A percentile compares a stretch with the other conserved stretches of the same genome.
These are phyloP conservation scores for Gymnothorax javanicus DNA, from an alignment of 2,797 vertebrate genomes.

Conservation along the genomic window DNA sequence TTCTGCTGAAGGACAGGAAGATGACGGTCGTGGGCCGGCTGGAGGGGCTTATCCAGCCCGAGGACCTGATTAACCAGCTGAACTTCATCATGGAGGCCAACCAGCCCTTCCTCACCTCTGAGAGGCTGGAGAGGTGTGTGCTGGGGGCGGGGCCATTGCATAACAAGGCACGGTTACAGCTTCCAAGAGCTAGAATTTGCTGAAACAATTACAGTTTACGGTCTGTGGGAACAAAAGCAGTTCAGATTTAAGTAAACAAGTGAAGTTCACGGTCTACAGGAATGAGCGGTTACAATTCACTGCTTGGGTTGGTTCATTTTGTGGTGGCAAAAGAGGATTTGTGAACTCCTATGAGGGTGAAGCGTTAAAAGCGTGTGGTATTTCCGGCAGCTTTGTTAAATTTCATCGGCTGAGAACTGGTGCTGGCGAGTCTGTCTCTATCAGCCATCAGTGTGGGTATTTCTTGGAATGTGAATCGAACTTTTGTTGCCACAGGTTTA, in stretches of 20 bases:
- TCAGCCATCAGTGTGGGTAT: not conserved
- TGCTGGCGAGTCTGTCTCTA: not conserved
- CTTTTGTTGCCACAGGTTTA: not conserved
- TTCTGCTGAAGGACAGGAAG: constrained; percentile 95
- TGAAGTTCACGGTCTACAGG: not conserved
- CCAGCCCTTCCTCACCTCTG: constrained; percentile 93
- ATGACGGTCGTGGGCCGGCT: constrained; percentile 97
- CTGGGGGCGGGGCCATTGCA: not conserved
- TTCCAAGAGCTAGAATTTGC: not conserved
- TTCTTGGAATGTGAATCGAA: not conserved
- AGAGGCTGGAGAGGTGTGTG: constrained; percentile 89
- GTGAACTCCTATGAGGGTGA: not conserved
- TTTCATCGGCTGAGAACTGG: not conserved
- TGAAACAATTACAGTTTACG: no score
- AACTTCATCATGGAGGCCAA: constrained; percentile 98
- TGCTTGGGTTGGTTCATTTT: not conserved
- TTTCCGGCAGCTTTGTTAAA: no score
- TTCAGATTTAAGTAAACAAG: not conserved
- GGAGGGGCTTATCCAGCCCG: constrained; percentile 94
- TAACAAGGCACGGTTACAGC: not conserved
- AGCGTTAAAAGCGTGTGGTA: not conserved
- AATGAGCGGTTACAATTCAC: no score
- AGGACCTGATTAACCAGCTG: constrained; percentile 95
- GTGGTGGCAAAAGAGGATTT: not conserved
- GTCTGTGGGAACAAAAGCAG: not conserved